phyloP scores from a whole-genome alignment of 2,113 vertebrate genomes.

The Nothobranchius kuhntae region DNA sequence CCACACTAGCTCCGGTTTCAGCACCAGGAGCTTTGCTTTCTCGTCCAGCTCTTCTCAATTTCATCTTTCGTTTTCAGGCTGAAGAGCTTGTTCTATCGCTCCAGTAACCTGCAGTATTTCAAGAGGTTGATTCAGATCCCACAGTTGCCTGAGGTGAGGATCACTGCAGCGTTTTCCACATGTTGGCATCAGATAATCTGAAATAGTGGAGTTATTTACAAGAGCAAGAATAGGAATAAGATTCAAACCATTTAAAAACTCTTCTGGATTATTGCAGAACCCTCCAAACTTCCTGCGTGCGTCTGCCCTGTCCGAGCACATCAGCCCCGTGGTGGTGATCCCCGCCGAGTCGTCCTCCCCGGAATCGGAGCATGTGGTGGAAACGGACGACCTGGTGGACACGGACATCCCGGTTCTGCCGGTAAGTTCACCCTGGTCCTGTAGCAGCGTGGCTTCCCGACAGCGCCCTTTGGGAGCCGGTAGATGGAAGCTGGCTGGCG shows the following conservation, averaged over 20 bases:
- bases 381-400: conserved; percentile 92
- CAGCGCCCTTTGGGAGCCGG: too few species aligned
- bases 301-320: conserved; percentile 94
- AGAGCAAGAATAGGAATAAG: too few species aligned
- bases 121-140: conserved; percentile 98
- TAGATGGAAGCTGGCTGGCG: too few species aligned
- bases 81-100: conserved; percentile 96
- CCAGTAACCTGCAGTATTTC: conserved; percentile 98
- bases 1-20: background rate
- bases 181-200: background rate
- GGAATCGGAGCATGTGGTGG: conserved; percentile 88
- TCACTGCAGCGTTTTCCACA: background rate
- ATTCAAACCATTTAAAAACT: background rate
- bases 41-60: background rate
- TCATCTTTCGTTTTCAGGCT: conserved; percentile 75
- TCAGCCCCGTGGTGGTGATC: conserved; percentile 97
- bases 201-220: background rate
- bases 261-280: conserved; percentile 75
- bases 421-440: conserved; percentile 66
- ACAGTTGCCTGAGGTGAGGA: conserved; percentile 93
- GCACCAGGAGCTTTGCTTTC: background rate
- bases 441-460: too few species aligned
- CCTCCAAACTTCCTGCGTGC: conserved; percentile 97
- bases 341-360: conserved; percentile 90
- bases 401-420: conserved; percentile 84